These are phyloP conservation scores for Parapsyche elsis DNA, from an alignment of 1,140 invertebrate species.

Conservation along the genomic window DNA sequence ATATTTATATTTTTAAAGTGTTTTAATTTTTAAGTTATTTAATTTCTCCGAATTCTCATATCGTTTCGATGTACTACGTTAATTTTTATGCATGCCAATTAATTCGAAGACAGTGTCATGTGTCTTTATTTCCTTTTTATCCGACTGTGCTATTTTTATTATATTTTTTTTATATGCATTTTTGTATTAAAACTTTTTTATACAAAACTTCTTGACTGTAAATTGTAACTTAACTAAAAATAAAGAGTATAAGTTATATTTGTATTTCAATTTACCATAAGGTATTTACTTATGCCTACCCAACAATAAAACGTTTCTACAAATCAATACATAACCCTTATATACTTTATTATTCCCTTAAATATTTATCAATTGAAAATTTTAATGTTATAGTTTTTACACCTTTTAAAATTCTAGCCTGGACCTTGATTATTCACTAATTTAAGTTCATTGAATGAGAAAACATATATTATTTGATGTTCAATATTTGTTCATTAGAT, in stretches of 20 bases:
- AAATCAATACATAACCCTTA: too few species aligned
- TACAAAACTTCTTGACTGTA: constrained; percentile 42
- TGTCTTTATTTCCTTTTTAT: constrained; percentile 33
- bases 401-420: too few species aligned
- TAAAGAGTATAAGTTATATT: not conserved
- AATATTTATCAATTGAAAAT: too few species aligned
- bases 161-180: constrained; percentile 37
- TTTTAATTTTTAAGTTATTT: constrained; percentile 31
- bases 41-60: constrained; percentile 31
- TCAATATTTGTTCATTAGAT: too few species aligned
- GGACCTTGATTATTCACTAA: too few species aligned
- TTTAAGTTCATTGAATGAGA: too few species aligned
- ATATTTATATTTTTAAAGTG: constrained; percentile 28
- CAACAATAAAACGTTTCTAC: too few species aligned
- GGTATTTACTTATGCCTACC: too few species aligned
- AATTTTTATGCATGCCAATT: constrained; percentile 34
- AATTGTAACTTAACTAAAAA: constrained; percentile 13
- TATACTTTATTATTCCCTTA: too few species aligned
- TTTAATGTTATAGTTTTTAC: too few species aligned
- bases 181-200: constrained; percentile 49
- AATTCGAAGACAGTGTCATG: not conserved
- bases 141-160: constrained; percentile 34
- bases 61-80: constrained; percentile 9
- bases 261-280: not conserved
- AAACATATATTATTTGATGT: too few species aligned